Percentiles rank a stretch among this genome's conserved stretches.
Conservation (phyloP, 2,888 invertebrate genomes). For the Xanthia togata region DNA sequence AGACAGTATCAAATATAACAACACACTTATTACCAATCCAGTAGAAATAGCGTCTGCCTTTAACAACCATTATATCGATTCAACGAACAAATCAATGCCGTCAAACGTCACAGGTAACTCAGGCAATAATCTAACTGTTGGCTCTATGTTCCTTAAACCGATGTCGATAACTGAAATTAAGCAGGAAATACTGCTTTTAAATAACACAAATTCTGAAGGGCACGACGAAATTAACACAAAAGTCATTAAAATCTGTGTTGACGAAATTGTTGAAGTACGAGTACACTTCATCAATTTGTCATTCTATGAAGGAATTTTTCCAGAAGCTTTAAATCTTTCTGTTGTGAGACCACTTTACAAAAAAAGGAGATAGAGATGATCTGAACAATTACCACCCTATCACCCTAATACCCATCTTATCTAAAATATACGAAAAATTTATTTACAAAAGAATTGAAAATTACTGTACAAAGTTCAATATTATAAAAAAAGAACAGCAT, state of each 20-base stretch:
- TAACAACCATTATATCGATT: too few species aligned
- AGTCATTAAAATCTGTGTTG: background rate
- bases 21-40: too few species aligned
- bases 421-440: background rate
- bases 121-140: too few species aligned
- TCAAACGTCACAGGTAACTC: too few species aligned
- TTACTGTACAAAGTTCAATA: background rate
- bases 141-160: too few species aligned
- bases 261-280: background rate
- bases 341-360: too few species aligned
- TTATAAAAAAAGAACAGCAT: background rate
- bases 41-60: too few species aligned
- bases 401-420: background rate
- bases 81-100: too few species aligned
- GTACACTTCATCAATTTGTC: background rate
- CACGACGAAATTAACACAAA: constrained; percentile 4
- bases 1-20: too few species aligned
- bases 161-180: background rate
- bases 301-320: constrained; percentile 1
- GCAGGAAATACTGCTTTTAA: constrained; percentile 2
- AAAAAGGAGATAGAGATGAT: background rate
- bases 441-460: background rate
- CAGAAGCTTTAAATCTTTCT: background rate
- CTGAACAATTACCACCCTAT: too few species aligned
- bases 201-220: constrained; percentile 5